These are phyloP conservation scores for Malacoraja senta DNA, from an alignment of 2,797 vertebrate genomes.

Conservation along the genomic window DNA sequence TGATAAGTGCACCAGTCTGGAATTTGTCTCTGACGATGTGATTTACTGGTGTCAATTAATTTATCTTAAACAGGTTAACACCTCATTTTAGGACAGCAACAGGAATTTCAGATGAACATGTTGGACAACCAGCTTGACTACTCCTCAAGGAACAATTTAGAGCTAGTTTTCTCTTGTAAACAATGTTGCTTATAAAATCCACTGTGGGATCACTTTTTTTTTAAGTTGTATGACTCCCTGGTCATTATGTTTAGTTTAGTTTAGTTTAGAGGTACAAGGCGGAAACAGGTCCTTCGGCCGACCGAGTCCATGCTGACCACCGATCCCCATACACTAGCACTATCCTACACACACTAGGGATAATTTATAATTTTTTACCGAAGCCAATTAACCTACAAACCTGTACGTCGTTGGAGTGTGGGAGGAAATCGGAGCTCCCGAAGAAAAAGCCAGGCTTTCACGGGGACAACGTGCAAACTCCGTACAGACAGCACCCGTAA, in stretches of 20 bases:
- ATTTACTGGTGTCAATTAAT: background rate
- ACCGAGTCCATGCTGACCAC: too few relatives aligned
- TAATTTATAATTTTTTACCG: too few relatives aligned
- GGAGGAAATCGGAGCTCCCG: too few relatives aligned
- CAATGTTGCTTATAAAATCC: background rate
- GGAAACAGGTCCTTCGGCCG: too few relatives aligned
- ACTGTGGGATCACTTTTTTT: background rate
- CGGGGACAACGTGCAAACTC: too few relatives aligned
- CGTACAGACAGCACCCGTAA: too few relatives aligned
- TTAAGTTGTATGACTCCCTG: constrained; percentile 46
- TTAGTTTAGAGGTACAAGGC: too few relatives aligned
- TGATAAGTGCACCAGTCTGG: constrained; percentile 4
- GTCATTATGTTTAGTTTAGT: constrained; percentile 48
- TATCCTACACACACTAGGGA: too few relatives aligned
- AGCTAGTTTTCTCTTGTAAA: background rate
- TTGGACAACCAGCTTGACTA: background rate
- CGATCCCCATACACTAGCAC: too few relatives aligned
- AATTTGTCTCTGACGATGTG: background rate
- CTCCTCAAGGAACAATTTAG: background rate
- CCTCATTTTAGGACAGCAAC: background rate
- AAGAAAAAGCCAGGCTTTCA: too few relatives aligned
- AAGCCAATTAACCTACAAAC: too few relatives aligned
- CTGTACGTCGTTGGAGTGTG: too few relatives aligned
- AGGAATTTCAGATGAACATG: background rate
- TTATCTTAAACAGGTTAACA: constrained; percentile 26